Percentiles rank a stretch among this genome's conserved stretches.
Conservation (phyloP, 2,888 invertebrate species). For the Drosophila neonasuta region DNA sequence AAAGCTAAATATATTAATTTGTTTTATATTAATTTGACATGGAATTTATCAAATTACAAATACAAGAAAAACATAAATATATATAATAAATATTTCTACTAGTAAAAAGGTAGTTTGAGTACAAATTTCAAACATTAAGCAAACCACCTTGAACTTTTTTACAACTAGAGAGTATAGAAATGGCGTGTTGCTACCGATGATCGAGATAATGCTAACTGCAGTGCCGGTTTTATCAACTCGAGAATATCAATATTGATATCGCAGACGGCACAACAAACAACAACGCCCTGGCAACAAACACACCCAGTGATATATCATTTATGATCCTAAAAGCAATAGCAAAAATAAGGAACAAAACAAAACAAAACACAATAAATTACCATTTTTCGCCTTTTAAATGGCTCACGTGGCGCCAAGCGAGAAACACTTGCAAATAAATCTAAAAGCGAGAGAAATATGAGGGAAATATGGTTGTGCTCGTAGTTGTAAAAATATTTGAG, state of each 20-base stretch:
- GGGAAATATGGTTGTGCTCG: constrained; percentile 24
- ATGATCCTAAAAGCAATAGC: not conserved
- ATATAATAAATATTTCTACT: no score
- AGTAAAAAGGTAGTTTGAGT: not conserved
- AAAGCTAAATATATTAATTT: no score
- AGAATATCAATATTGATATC: constrained; percentile 38
- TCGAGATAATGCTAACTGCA: constrained; percentile 40
- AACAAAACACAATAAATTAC: constrained; percentile 2
- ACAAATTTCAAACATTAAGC: not conserved
- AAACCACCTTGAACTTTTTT: no score
- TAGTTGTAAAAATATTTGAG: constrained; percentile 55
- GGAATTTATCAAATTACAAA: no score
- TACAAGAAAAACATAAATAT: no score
- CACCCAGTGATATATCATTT: constrained; percentile 19
- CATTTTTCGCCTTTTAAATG: constrained; percentile 16
- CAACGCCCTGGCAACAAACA: constrained; percentile 36
- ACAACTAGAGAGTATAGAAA: constrained; percentile 33
- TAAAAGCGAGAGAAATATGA: constrained; percentile 6
- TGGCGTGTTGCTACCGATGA: constrained; percentile 27
- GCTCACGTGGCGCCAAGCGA: constrained; percentile 45
- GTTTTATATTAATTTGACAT: no score
- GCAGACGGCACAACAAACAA: constrained; percentile 3
- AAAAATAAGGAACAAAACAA: not conserved
- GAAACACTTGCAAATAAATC: constrained; percentile 52
- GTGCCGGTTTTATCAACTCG: constrained; percentile 29